Percentiles rank a stretch among this genome's conserved stretches.
phyloP scores from a whole-genome alignment of 2,113 vertebrate genomes.

The Rhynchomys soricoides region DNA sequence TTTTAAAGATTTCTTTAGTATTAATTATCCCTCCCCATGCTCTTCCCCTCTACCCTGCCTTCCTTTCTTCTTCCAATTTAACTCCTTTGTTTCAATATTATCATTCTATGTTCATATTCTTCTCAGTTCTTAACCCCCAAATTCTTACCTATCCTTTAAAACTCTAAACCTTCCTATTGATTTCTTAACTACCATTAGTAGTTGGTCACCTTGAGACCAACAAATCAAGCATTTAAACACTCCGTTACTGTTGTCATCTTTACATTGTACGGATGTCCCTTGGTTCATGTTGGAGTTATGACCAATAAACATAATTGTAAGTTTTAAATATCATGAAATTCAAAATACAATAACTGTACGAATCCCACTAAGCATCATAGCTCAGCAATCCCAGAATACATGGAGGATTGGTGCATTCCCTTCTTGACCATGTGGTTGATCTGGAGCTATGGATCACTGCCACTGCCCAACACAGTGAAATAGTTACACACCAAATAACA shows the following conservation, averaged over 20 bases:
- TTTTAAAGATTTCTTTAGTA: neutral
- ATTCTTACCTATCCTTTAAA: neutral
- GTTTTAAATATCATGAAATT: neutral
- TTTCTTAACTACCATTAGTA: neutral
- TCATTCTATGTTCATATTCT: neutral
- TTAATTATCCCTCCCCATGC: neutral
- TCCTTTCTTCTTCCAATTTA: neutral
- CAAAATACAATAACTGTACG: neutral
- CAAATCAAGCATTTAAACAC: neutral
- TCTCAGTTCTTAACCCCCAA: neutral
- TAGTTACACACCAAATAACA: neutral
- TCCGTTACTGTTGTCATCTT: neutral
- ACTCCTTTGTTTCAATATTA: too few relatives aligned
- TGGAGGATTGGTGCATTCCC: neutral
- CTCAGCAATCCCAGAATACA: neutral
- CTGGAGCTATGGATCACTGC: neutral
- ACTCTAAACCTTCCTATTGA: neutral
- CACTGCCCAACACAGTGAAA: neutral
- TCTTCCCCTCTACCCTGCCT: neutral
- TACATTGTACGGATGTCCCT: neutral
- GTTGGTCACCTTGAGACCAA: neutral
- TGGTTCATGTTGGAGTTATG: neutral
- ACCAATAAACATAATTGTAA: neutral
- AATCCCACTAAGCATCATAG: neutral
- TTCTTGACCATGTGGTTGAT: neutral